Percentiles rank a stretch among this genome's conserved stretches.
These are phyloP conservation scores for Sebastes glaucus DNA, from an alignment of 2,797 vertebrate genomes.

Conservation along the genomic window DNA sequence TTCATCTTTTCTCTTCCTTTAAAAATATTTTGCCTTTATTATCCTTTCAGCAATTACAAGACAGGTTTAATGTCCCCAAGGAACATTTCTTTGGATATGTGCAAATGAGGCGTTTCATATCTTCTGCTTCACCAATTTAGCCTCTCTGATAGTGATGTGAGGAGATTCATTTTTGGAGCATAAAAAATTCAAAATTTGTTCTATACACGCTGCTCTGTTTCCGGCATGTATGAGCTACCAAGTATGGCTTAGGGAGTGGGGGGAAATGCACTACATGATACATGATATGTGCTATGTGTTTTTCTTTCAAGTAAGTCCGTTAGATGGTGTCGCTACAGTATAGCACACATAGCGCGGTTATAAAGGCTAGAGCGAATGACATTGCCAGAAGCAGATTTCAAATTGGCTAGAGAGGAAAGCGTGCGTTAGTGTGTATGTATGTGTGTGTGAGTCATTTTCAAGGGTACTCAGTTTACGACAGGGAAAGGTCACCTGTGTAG, in stretches of 20 bases:
- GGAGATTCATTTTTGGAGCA: background rate
- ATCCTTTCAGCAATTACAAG: slow-evolving; percentile 13
- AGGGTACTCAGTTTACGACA: slow-evolving; percentile 60
- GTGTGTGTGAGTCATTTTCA: slow-evolving; percentile 64
- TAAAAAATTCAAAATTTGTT: background rate
- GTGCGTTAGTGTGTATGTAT: slow-evolving; percentile 21
- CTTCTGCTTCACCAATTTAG: background rate
- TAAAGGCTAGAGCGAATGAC: slow-evolving; percentile 44
- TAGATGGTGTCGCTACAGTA: slow-evolving; percentile 29
- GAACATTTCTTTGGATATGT: background rate
- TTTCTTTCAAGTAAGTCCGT: slow-evolving; percentile 34
- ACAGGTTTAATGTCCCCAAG: background rate
- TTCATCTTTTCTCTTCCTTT: background rate
- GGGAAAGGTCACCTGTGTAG: slow-evolving; percentile 62
- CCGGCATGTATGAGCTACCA: background rate
- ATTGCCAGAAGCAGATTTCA: slow-evolving; percentile 71
- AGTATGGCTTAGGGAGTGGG: background rate
- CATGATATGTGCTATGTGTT: slow-evolving; percentile 40
- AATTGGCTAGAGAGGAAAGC: slow-evolving; percentile 68
- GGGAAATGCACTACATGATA: slow-evolving; percentile 19
- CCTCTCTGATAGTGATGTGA: background rate
- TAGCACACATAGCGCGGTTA: slow-evolving; percentile 22
- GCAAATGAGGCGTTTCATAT: slow-evolving; percentile 11
- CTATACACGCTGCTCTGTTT: background rate
- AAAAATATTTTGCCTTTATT: background rate